Percentiles rank a stretch among this genome's conserved stretches.
Conservation (phyloP, 2,888 invertebrate genomes). For the Drosophila infuscata region DNA sequence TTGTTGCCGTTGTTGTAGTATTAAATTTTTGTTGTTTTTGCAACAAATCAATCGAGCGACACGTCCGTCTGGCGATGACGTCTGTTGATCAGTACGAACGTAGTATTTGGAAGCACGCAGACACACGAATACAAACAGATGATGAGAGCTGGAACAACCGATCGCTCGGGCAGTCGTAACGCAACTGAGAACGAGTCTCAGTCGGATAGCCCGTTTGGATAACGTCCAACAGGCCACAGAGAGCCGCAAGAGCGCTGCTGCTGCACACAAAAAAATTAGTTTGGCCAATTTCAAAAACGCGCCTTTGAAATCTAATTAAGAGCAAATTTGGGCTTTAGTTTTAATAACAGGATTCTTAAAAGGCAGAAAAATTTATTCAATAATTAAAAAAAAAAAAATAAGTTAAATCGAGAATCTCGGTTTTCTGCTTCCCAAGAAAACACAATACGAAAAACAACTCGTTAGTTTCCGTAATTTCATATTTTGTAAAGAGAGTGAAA, state of each 20-base stretch:
- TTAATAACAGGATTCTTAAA: background rate
- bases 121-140: conserved; percentile 25
- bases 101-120: conserved; percentile 42
- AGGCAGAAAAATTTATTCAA: background rate
- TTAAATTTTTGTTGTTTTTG: conserved; percentile 33
- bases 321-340: background rate
- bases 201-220: conserved; percentile 13
- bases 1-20: conserved; percentile 3
- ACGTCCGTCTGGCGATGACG: conserved; percentile 73
- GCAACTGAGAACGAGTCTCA: conserved; percentile 49
- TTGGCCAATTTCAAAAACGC: background rate
- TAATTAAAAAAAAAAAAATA: background rate
- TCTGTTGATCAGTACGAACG: conserved; percentile 56
- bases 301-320: conserved; percentile 3
- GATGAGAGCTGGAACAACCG: conserved; percentile 55
- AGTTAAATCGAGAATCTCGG: background rate
- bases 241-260: conserved; percentile 11
- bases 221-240: background rate
- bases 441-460: background rate
- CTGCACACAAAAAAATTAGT: conserved; percentile 23
- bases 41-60: conserved; percentile 69
- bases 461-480: background rate
- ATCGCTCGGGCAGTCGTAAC: conserved; percentile 62
- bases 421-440: background rate
- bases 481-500: background rate